A percentile compares a stretch with the other conserved stretches of the same genome.
phyloP scores from a whole-genome alignment of 2,888 invertebrate genomes.

The Metopia argyrocephala region DNA sequence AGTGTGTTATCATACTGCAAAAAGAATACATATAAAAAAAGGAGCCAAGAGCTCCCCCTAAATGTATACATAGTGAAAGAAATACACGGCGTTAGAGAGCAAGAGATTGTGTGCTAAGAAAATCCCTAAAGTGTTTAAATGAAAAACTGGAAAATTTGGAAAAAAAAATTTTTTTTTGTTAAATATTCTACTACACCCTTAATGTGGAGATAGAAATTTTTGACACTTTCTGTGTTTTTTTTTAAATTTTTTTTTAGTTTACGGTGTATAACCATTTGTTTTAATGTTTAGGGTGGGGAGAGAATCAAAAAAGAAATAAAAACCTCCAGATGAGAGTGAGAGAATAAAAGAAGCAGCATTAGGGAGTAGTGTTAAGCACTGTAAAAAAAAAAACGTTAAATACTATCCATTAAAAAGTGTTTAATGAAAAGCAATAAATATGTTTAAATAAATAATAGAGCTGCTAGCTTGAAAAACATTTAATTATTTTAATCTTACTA shows the following conservation, averaged over 20 bases:
- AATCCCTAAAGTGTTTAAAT: slow-evolving; percentile 25
- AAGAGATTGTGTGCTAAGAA: slow-evolving; percentile 13
- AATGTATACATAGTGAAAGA: slow-evolving; percentile 58
- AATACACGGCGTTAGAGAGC: background rate
- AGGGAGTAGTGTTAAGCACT: slow-evolving; percentile 28
- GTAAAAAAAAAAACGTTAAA: background rate
- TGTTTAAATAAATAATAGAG: no score
- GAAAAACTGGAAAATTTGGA: slow-evolving; percentile 35
- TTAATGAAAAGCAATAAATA: background rate
- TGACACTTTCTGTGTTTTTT: background rate
- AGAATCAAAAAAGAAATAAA: background rate
- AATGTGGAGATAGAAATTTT: background rate
- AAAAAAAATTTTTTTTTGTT: slow-evolving; percentile 3
- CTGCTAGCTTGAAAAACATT: no score
- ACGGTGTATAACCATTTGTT: background rate
- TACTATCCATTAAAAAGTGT: background rate
- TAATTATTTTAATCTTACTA: no score
- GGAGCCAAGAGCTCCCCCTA: slow-evolving; percentile 45
- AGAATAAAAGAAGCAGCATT: slow-evolving; percentile 21
- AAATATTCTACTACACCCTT: slow-evolving; percentile 46
- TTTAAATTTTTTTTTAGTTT: background rate
- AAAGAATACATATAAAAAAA: slow-evolving; percentile 25
- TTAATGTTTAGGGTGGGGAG: slow-evolving; percentile 18
- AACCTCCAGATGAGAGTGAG: background rate
- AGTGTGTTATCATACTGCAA: slow-evolving; percentile 57